Conservation (phyloP, 2,113 vertebrate genomes). For the Lophotis ruficrista region DNA sequence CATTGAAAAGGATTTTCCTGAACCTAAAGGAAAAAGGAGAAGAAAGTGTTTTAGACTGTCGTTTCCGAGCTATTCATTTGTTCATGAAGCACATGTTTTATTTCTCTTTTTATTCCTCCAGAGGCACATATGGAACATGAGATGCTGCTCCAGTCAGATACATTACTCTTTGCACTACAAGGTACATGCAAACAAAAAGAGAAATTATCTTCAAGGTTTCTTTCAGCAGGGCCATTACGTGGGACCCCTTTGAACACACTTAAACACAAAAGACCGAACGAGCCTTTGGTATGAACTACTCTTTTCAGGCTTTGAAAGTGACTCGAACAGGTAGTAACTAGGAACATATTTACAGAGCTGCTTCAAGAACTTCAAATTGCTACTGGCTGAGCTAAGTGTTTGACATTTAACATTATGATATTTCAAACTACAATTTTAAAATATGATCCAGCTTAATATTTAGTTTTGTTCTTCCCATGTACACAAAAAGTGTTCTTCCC, state of each 20-base stretch:
- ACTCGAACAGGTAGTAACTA: neutral
- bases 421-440: neutral
- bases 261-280: neutral
- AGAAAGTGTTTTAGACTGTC: neutral
- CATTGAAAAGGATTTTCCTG: conserved; percentile 99
- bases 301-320: neutral
- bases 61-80: neutral
- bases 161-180: neutral
- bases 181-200: neutral
- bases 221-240: neutral
- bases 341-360: neutral
- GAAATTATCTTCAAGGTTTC: neutral
- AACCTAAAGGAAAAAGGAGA: conserved; percentile 80
- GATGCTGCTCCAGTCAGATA: neutral
- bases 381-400: neutral
- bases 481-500: neutral
- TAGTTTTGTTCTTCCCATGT: neutral
- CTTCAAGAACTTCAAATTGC: neutral
- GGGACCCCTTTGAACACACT: neutral
- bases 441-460: neutral
- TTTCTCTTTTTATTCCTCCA: neutral
- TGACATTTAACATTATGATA: neutral
- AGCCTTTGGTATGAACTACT: neutral
- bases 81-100: neutral
- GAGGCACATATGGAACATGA: neutral